Conservation (phyloP, 2,113 vertebrate species). For the Daphoenositta chrysoptera region DNA sequence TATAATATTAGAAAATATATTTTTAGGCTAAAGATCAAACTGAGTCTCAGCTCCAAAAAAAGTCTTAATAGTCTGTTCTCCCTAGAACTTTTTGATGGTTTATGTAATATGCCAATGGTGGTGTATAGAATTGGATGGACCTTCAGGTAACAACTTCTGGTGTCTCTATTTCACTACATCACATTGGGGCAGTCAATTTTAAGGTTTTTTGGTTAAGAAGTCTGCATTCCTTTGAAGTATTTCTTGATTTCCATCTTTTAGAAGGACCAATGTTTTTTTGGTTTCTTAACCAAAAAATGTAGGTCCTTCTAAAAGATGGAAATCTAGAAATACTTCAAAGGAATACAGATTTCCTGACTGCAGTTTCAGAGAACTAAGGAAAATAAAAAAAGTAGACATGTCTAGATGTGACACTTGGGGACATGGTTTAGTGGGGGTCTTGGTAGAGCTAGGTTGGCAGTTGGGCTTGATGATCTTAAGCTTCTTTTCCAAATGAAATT, state of each 20-base stretch:
- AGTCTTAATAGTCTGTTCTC: background rate
- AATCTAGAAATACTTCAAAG: background rate
- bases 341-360: background rate
- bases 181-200: background rate
- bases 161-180: background rate
- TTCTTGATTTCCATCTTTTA: background rate
- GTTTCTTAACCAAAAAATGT: background rate
- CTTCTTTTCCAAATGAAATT: background rate
- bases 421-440: background rate
- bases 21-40: background rate
- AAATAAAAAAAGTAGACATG: background rate
- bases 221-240: background rate
- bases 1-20: background rate
- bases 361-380: background rate
- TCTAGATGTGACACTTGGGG: background rate
- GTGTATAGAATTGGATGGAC: background rate
- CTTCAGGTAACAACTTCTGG: background rate
- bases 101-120: background rate
- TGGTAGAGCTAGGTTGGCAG: accelerated
- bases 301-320: background rate
- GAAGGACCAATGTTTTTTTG: background rate
- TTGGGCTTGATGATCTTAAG: accelerated
- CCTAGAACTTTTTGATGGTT: background rate
- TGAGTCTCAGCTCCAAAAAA: background rate
- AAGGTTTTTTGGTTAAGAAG: background rate